Evolutionary conservation across 2,888 invertebrate species (phyloP), one percentile per base, ranked within the genome.

Genomic region (Micoletzkya japonica): DNA sequence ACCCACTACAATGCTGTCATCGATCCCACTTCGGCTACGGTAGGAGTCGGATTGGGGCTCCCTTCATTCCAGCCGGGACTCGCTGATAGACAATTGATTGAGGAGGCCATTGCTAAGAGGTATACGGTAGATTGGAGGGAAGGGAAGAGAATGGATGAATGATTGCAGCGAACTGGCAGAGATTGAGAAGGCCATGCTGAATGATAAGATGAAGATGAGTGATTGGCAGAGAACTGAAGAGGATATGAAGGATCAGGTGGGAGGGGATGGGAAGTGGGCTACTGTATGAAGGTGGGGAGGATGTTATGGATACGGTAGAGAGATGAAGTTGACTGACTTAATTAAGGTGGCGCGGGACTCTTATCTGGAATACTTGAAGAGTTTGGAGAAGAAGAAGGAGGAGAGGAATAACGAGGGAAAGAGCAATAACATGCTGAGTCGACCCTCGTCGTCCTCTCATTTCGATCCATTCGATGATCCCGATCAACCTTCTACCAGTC

Each of bases 141-240:
- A n/a, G n/a, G n/a, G n/a, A n/a, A n/a, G n/a, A n/a, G n/a, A n/a
- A n/a, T n/a, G n/a, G n/a, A n/a, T n/a, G n/a, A 50, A 14, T 1
- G n/a, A 32, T 58, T 69, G n/a, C 28, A 70, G 60, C 32, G 70
- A 70, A 39, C 34, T 44, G 50, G 61, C 61, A 17, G 57, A 44
- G 60, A 36, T 50, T 10, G 74, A 72, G 39, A 54, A 69, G 39
- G 79, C 73, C 50, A 94, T 94, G 93, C 88, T 94, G 80, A 92
- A 93, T 86, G 93, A 94, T 86, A 94, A 94, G 86, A 87, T 93
- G 59, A 90, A 91, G 81, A 93, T 93, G 73, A 93, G 93, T 6
- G 93, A 94, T 86, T 93, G 92, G 92, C 93, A 94, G 86, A 91
- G 93, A 10, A 94, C 93, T 0, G 92, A 92, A 85, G 92, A 93